Conservation (phyloP, 2,113 vertebrate species). For the Colinus virginianus region DNA sequence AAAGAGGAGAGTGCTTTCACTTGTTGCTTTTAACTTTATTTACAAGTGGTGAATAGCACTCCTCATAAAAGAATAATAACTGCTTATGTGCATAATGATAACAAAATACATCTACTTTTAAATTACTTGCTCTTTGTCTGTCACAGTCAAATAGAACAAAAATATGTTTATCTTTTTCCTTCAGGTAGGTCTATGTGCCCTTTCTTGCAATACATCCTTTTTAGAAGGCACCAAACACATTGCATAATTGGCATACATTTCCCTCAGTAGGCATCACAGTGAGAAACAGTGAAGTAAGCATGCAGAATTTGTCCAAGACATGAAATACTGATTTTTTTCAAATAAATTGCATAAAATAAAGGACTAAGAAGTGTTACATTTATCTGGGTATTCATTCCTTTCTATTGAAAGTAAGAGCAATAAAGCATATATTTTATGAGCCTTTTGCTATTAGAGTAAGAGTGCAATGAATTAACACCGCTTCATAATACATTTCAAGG, state of each 20-base stretch:
- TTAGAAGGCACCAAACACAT: constrained; percentile 9
- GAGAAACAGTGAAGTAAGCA: neutral
- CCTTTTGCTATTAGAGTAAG: neutral
- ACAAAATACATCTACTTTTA: constrained; percentile 1
- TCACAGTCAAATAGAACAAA: neutral
- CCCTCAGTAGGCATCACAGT: neutral
- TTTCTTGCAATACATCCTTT: neutral
- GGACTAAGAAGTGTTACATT: neutral
- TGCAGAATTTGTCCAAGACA: neutral
- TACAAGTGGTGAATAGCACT: neutral
- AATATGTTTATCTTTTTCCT: constrained; percentile 26
- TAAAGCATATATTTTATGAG: neutral
- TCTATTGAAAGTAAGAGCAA: neutral
- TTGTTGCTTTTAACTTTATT: neutral
- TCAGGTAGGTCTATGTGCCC: neutral
- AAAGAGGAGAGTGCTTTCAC: neutral
- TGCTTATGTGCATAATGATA: constrained; percentile 4
- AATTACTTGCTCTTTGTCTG: constrained; percentile 1
- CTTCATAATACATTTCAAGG: neutral
- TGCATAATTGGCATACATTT: neutral
- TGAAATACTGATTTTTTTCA: neutral
- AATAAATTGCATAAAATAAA: neutral
- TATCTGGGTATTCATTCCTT: neutral
- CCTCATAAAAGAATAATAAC: neutral
- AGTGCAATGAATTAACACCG: neutral